A percentile compares a stretch with the other conserved stretches of the same genome.
These are phyloP conservation scores for Danaus plexippus DNA, from an alignment of 1,140 invertebrate species.

Conservation along the genomic window DNA sequence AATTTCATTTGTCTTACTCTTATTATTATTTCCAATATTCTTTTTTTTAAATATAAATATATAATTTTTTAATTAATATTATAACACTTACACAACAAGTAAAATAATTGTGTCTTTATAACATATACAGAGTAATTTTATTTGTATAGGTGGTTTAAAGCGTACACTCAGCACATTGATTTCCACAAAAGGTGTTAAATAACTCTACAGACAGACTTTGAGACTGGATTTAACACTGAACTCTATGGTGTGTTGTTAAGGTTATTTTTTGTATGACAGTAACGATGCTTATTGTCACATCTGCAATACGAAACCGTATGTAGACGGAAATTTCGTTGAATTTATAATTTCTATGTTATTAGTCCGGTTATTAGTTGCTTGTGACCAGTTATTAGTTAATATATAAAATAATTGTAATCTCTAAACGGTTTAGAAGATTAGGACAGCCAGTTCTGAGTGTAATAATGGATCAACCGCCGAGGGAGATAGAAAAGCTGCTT, in stretches of 20 bases:
- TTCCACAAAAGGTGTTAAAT: conserved; percentile 5
- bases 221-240: not conserved
- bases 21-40: too few species aligned
- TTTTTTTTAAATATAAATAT: too few species aligned
- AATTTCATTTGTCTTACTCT: too few species aligned
- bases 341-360: too few species aligned
- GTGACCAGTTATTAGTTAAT: too few species aligned
- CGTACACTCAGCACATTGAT: conserved; percentile 9
- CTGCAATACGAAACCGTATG: conserved; percentile 8
- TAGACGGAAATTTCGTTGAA: conserved; percentile 13
- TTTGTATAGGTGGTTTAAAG: conserved; percentile 38
- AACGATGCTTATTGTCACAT: conserved; percentile 6
- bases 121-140: conserved; percentile 2
- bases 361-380: too few species aligned
- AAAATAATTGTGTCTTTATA: not conserved
- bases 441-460: too few species aligned
- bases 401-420: too few species aligned
- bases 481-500: too few species aligned
- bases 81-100: conserved; percentile 21
- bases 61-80: too few species aligned
- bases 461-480: too few species aligned
- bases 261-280: not conserved
- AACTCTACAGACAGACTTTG: not conserved
- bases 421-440: too few species aligned
- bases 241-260: conserved; percentile 6